These are phyloP conservation scores for Drosophila chauvacae DNA, from an alignment of 1,140 invertebrate genomes.

Conservation along the genomic window DNA sequence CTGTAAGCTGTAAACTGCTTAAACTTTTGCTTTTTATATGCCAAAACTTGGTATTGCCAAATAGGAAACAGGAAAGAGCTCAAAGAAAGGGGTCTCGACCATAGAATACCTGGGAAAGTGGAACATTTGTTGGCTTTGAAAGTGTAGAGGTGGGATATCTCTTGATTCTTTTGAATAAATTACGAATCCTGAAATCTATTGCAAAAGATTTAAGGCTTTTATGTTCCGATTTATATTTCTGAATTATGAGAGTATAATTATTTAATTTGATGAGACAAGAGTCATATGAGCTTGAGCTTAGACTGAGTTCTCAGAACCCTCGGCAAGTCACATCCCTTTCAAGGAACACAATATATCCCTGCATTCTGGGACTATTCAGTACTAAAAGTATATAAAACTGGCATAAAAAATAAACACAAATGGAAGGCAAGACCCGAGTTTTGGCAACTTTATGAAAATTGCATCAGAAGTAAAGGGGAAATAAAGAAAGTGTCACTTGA, in stretches of 20 bases:
- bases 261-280: no score
- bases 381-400: neutral
- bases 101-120: no score
- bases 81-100: no score
- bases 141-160: no score
- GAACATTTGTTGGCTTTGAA: no score
- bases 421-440: slow-evolving; percentile 23
- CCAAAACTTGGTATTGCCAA: slow-evolving; percentile 4
- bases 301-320: neutral
- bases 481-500: slow-evolving; percentile 29
- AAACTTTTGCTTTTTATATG: neutral
- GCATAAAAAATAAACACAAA: slow-evolving; percentile 32
- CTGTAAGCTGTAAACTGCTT: slow-evolving; percentile 7
- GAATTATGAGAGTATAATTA: no score
- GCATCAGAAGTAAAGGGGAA: slow-evolving; percentile 9
- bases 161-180: no score
- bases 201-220: no score
- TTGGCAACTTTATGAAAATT: slow-evolving; percentile 38
- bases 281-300: neutral
- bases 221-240: no score
- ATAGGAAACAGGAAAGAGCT: neutral
- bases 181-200: no score
- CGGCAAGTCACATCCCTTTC: neutral
- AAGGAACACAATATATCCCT: no score
- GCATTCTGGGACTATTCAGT: neutral